Evolutionary conservation across 2,797 vertebrate genomes (phyloP).

Genomic region (Gallirallus australis): DNA sequence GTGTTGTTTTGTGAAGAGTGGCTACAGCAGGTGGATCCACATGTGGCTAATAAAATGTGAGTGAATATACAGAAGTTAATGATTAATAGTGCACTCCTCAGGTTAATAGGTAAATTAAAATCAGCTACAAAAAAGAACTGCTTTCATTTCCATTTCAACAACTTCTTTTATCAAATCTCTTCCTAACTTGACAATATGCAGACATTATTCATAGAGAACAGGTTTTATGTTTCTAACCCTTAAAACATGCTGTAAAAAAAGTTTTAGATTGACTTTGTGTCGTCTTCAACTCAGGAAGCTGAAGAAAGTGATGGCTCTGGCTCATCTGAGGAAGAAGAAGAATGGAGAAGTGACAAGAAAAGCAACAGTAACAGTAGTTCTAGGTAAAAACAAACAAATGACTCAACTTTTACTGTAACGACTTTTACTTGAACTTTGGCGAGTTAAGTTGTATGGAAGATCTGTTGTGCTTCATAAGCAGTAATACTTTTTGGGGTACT

Average conservation of each 20-base stretch:
- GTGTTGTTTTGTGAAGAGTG: neutral
- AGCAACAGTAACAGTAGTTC: conserved; percentile 88
- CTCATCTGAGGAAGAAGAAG: conserved; percentile 88
- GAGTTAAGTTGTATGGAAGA: neutral
- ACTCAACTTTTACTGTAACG: neutral
- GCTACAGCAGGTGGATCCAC: neutral
- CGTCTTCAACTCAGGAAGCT: conserved; percentile 62
- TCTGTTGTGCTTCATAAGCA: neutral
- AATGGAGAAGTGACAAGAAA: conserved; percentile 93
- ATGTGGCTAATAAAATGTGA: neutral
- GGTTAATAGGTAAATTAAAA: neutral
- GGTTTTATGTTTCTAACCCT: neutral
- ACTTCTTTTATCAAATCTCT: neutral
- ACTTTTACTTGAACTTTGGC: neutral
- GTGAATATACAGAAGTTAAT: neutral
- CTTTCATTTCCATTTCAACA: neutral
- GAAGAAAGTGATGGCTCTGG: conserved; percentile 77
- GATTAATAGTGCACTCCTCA: neutral
- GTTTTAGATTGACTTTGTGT: neutral
- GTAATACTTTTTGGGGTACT: neutral
- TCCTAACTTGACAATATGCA: neutral
- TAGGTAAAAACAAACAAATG: conserved; percentile 80
- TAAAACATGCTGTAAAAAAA: neutral
- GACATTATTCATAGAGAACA: neutral
- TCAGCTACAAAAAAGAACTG: neutral